These are phyloP conservation scores for Dipus sagitta DNA, from an alignment of 2,797 vertebrate genomes.

Conservation along the genomic window DNA sequence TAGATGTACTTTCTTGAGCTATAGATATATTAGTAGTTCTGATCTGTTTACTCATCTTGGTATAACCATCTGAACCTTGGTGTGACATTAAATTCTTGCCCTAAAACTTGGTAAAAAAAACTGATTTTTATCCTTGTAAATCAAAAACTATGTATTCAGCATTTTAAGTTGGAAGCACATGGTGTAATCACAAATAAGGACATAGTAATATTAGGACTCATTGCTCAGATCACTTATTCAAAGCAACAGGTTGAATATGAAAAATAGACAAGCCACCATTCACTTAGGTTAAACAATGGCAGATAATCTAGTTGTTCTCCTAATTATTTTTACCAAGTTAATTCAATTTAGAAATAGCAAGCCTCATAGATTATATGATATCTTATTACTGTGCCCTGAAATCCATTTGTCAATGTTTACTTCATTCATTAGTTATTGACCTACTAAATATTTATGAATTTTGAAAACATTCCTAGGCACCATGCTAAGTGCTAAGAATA, in stretches of 20 bases:
- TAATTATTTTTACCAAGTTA: conserved; percentile 31
- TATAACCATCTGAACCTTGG: neutral
- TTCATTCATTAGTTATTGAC: neutral
- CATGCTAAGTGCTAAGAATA: neutral
- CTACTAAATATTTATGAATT: conserved; percentile 16
- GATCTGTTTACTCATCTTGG: neutral
- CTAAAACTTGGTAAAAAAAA: neutral
- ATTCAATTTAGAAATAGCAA: neutral
- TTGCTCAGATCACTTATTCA: conserved; percentile 26
- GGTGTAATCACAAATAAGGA: neutral
- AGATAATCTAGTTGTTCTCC: neutral
- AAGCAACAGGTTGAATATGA: conserved; percentile 12
- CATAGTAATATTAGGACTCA: neutral
- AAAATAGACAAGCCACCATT: conserved; percentile 1
- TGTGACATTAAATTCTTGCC: neutral
- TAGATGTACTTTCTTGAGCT: neutral
- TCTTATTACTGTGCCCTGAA: neutral
- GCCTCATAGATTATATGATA: neutral
- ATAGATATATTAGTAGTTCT: neutral
- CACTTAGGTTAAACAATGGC: neutral
- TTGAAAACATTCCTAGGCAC: neutral
- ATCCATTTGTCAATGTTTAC: neutral
- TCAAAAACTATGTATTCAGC: neutral
- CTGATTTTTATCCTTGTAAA: conserved; percentile 41
- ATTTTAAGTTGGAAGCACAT: conserved; percentile 37